Evolutionary conservation across 2,797 vertebrate genomes (phyloP).

Genomic region (Lophius americanus): DNA sequence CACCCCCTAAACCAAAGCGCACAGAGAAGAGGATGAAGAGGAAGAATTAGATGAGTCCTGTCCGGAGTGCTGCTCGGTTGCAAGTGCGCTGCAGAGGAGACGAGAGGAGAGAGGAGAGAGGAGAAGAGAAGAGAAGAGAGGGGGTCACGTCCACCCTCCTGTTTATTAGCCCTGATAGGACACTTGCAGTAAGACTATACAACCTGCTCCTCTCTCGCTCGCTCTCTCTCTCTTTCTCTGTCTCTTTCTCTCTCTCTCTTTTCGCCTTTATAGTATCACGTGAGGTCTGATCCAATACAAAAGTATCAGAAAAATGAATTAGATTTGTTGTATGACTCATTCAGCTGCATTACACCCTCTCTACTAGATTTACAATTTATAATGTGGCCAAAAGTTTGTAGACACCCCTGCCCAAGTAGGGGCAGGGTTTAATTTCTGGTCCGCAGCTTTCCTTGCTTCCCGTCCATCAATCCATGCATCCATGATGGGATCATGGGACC

Average conservation of each 20-base stretch:
- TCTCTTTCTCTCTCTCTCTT: conserved; percentile 11
- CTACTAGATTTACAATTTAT: not conserved
- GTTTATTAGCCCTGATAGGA: conserved; percentile 57
- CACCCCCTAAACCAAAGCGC: not conserved
- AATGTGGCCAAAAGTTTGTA: conserved; percentile 13
- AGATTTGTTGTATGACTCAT: conserved; percentile 9
- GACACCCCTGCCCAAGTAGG: not conserved
- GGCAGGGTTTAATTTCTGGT: not conserved
- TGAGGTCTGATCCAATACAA: conserved; percentile 32
- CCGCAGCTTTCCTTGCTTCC: not conserved
- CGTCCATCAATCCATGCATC: not conserved
- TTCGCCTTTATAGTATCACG: conserved; percentile 3
- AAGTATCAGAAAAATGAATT: conserved; percentile 26
- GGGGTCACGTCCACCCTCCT: conserved; percentile 57
- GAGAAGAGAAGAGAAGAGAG: conserved; percentile 34
- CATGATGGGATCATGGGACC: no score
- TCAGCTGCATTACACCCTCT: not conserved
- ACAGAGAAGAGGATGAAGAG: not conserved
- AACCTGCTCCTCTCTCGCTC: conserved; percentile 47
- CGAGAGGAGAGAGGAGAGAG: conserved; percentile 35
- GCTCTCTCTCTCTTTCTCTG: conserved; percentile 16
- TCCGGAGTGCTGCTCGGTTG: conserved; percentile 72
- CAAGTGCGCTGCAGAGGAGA: conserved; percentile 83
- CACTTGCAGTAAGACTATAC: conserved; percentile 55
- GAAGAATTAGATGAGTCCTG: conserved; percentile 63